phyloP scores from a whole-genome alignment of 2,797 vertebrate genomes.

The Myotis vivesi region DNA sequence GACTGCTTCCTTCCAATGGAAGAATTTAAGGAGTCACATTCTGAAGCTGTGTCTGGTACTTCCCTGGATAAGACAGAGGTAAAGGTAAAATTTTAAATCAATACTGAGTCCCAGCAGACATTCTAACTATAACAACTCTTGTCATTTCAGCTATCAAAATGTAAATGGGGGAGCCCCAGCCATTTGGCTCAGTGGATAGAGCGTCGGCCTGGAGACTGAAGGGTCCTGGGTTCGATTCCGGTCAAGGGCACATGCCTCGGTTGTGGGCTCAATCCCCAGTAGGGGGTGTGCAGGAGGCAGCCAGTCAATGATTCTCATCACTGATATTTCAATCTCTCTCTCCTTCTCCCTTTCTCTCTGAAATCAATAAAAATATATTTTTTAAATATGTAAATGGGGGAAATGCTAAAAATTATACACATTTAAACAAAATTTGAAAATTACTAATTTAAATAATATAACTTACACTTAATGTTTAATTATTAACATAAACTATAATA shows the following conservation, averaged over 20 bases:
- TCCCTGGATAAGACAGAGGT: conserved; percentile 87
- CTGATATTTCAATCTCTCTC: too few relatives aligned
- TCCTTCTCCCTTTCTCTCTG: too few relatives aligned
- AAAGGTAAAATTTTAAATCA: conserved; percentile 55
- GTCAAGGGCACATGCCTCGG: too few relatives aligned
- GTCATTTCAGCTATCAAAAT: not conserved
- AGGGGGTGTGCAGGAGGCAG: too few relatives aligned
- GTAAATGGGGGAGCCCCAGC: not conserved
- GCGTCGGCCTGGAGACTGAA: too few relatives aligned
- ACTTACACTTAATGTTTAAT: not conserved
- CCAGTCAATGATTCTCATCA: too few relatives aligned
- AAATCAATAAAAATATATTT: not conserved
- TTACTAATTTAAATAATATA: not conserved
- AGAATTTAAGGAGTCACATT: conserved; percentile 94
- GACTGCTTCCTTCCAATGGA: conserved; percentile 91
- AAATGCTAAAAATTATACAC: not conserved
- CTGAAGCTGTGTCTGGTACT: conserved; percentile 90
- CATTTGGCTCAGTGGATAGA: too few relatives aligned
- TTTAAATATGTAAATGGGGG: not conserved
- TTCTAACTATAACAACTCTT: not conserved
- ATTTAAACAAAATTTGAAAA: conserved; percentile 24
- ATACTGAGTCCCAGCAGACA: not conserved
- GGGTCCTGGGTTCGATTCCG: too few relatives aligned
- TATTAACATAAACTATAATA: conserved; percentile 34
- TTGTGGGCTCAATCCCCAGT: too few relatives aligned